These are phyloP conservation scores for Conomelus anceps DNA, from an alignment of 2,888 invertebrate genomes.

Conservation along the genomic window DNA sequence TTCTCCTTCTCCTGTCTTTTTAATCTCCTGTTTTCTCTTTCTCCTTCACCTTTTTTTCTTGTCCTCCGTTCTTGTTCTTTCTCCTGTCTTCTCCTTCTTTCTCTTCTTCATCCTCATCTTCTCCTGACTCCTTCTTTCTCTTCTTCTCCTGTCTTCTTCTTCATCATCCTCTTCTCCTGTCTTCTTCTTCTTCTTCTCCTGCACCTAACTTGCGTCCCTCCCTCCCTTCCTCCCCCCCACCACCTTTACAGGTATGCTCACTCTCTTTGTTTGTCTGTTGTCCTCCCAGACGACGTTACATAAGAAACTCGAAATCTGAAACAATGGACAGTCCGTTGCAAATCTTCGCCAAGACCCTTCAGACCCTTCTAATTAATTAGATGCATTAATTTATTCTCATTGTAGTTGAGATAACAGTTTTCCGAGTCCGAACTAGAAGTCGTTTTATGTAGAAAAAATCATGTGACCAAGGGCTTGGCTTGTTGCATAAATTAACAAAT, in stretches of 20 bases:
- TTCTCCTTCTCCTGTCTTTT: neutral
- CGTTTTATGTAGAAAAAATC: neutral
- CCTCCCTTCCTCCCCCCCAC: neutral
- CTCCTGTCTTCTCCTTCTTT: constrained; percentile 10
- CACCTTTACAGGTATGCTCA: too few species aligned
- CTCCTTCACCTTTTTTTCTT: too few species aligned
- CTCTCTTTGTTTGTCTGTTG: too few species aligned
- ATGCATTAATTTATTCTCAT: neutral
- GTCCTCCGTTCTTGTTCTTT: constrained; percentile 2
- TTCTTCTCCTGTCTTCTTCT: neutral
- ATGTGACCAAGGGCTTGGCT: too few species aligned
- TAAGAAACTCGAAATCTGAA: neutral
- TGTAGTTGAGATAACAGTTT: neutral
- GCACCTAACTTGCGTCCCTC: neutral
- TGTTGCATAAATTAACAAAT: too few species aligned
- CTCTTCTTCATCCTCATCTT: constrained; percentile 47
- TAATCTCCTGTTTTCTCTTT: neutral
- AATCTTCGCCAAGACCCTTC: neutral
- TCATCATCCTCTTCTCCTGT: too few species aligned
- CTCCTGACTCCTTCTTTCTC: too few species aligned
- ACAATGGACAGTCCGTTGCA: neutral
- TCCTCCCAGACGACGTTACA: neutral
- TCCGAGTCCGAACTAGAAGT: neutral
- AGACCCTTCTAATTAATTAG: neutral
- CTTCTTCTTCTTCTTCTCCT: too few species aligned